These are phyloP conservation scores for Spialia ferax DNA, from an alignment of 2,888 invertebrate species.

Conservation along the genomic window DNA sequence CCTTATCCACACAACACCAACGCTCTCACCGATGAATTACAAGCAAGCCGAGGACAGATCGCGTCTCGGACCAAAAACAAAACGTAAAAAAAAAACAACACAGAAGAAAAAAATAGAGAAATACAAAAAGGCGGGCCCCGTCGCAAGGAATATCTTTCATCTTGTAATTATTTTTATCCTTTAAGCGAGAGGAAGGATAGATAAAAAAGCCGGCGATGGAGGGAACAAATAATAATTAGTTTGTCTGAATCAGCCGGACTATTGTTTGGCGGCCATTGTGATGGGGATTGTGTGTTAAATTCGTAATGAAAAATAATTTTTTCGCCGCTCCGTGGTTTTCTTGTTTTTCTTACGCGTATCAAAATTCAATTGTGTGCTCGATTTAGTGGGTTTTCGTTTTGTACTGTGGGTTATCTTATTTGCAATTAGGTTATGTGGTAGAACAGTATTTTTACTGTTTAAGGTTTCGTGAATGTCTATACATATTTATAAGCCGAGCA, in stretches of 20 bases:
- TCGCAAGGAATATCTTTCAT: constrained; percentile 70
- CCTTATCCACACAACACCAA: constrained; percentile 53
- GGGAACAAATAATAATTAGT: constrained; percentile 68
- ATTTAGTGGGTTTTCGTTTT: background rate
- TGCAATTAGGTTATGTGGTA: background rate
- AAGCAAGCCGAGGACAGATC: constrained; percentile 71
- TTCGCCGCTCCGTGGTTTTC: constrained; percentile 3
- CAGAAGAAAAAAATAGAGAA: constrained; percentile 49
- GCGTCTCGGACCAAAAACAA: constrained; percentile 66
- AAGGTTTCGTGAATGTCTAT: too few relatives aligned
- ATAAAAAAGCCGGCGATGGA: constrained; percentile 59
- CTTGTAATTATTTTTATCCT: constrained; percentile 86
- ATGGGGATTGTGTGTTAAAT: constrained; percentile 42
- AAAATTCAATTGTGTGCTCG: constrained; percentile 4
- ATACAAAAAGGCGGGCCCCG: constrained; percentile 51
- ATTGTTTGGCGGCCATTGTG: constrained; percentile 46
- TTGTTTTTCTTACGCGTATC: constrained; percentile 17
- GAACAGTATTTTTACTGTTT: too few relatives aligned
- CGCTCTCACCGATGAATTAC: constrained; percentile 67
- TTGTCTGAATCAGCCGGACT: constrained; percentile 72
- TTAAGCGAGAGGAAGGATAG: constrained; percentile 76
- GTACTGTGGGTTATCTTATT: background rate
- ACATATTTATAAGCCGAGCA: too few relatives aligned
- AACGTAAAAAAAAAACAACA: constrained; percentile 54
- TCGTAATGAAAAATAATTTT: constrained; percentile 38